Conservation (phyloP, 2,888 invertebrate species). For the Tachina grossa region DNA sequence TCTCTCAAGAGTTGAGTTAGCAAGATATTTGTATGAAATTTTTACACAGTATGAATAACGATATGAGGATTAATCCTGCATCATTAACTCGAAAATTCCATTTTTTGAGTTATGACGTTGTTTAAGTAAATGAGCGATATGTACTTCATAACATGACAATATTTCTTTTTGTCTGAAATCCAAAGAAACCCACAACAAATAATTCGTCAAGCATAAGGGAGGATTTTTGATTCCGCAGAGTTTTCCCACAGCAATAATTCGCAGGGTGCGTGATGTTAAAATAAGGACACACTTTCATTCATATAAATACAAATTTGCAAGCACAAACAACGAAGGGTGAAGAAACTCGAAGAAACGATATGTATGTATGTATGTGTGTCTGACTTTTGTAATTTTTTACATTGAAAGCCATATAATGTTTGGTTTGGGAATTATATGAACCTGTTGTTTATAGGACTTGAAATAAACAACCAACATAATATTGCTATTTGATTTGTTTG, state of each 20-base stretch:
- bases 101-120: too few species aligned
- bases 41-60: too few species aligned
- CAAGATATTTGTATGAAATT: too few species aligned
- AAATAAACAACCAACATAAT: constrained; percentile 64
- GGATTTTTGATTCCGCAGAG: constrained; percentile 29
- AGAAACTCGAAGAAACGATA: not conserved
- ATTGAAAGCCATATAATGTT: constrained; percentile 64
- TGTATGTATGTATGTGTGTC: not conserved
- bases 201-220: constrained; percentile 47
- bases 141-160: constrained; percentile 64
- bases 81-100: too few species aligned
- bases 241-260: constrained; percentile 68
- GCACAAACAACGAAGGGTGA: constrained; percentile 48
- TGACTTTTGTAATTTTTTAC: not conserved
- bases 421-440: constrained; percentile 72
- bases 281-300: constrained; percentile 24
- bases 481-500: constrained; percentile 68
- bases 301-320: not conserved
- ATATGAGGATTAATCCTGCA: too few species aligned
- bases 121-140: not conserved
- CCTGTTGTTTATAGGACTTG: constrained; percentile 69
- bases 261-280: constrained; percentile 62
- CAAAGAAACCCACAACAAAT: constrained; percentile 41
- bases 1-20: too few species aligned
- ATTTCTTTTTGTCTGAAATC: constrained; percentile 30